A percentile compares a stretch with the other conserved stretches of the same genome.
Conservation (phyloP, 2,888 invertebrate genomes). For the Orgyia antiqua region DNA sequence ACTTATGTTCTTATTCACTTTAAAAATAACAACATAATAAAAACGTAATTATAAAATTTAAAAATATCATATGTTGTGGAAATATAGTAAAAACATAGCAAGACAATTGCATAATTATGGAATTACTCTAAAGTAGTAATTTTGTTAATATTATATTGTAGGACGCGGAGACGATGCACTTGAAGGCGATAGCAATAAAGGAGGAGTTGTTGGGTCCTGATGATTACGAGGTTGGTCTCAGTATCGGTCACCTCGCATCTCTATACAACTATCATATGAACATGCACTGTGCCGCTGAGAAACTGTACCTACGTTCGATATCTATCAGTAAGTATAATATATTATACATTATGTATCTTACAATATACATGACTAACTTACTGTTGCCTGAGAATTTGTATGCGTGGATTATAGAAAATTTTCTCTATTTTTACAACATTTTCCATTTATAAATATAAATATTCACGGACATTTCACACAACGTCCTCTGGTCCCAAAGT, state of each 20-base stretch:
- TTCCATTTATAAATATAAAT: too few species aligned
- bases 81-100: too few species aligned
- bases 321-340: constrained; percentile 84
- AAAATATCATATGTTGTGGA: not conserved
- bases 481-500: too few species aligned
- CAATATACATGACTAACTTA: not conserved
- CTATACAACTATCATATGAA: constrained; percentile 97
- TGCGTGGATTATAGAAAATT: too few species aligned
- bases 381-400: too few species aligned
- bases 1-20: not conserved
- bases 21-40: not conserved
- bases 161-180: constrained; percentile 94
- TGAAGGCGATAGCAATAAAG: constrained; percentile 95
- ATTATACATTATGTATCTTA: not conserved
- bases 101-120: too few species aligned
- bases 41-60: not conserved
- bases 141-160: constrained; percentile 32
- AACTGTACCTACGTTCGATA: constrained; percentile 91
- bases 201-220: constrained; percentile 89
- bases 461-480: too few species aligned
- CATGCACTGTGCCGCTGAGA: constrained; percentile 90
- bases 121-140: not conserved
- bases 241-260: constrained; percentile 95
- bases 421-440: too few species aligned
- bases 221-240: constrained; percentile 94